Evolutionary conservation across 2,797 vertebrate genomes (phyloP).

Genomic region (Pipistrellus pipistrellus): DNA sequence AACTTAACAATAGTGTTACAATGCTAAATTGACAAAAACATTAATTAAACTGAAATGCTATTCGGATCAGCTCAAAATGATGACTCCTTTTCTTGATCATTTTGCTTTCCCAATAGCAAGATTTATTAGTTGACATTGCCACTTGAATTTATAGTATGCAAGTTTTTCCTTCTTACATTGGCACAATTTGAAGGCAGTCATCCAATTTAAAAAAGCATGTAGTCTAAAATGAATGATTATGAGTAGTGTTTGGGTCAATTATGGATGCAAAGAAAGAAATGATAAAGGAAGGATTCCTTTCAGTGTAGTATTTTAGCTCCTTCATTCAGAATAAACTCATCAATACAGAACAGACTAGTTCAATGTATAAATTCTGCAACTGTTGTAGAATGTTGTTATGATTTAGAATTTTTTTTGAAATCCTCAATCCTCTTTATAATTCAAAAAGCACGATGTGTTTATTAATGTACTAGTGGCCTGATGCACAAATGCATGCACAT

Average conservation of each 20-base stretch:
- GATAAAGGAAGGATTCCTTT: background rate
- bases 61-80: background rate
- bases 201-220: background rate
- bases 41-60: background rate
- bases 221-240: conserved; percentile 8
- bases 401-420: background rate
- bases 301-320: background rate
- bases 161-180: background rate
- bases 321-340: background rate
- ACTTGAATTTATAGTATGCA: background rate
- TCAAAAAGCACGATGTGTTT: background rate
- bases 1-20: background rate
- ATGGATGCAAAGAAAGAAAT: background rate
- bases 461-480: background rate
- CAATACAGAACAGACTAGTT: background rate
- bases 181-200: background rate
- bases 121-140: background rate
- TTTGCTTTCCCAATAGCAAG: background rate
- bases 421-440: background rate
- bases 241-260: background rate
- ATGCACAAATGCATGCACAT: too few species aligned
- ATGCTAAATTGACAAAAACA: background rate
- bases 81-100: background rate
- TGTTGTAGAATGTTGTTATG: background rate
- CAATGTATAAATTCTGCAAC: background rate